Evolutionary conservation across 2,113 vertebrate species (phyloP).

Genomic region (Neogale vison): DNA sequence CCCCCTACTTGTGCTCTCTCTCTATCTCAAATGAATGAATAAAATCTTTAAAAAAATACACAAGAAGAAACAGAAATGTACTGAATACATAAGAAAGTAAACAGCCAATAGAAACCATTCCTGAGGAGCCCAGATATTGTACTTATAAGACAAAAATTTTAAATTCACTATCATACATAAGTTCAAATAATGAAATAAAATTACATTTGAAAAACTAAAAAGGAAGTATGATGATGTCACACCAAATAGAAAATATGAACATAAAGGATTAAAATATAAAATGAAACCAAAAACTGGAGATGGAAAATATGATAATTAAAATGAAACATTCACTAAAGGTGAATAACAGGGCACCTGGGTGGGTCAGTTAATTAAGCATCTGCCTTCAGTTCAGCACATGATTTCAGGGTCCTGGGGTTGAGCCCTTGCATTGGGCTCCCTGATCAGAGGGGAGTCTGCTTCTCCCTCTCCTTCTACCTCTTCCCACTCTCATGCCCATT

Average conservation of each 20-base stretch:
- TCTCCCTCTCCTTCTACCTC: not conserved
- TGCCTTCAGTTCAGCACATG: not conserved
- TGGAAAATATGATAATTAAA: not conserved
- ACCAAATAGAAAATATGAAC: not conserved
- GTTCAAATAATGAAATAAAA: conserved; percentile 6
- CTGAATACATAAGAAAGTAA: not conserved
- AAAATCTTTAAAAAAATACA: not conserved
- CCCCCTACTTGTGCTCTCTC: no score
- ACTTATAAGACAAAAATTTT: not conserved
- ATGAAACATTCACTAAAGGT: not conserved
- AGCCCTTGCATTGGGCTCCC: not conserved
- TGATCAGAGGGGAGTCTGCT: not conserved
- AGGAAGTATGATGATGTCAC: not conserved
- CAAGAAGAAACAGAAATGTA: not conserved
- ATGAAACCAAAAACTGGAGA: not conserved
- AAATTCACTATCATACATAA: not conserved
- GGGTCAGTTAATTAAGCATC: not conserved
- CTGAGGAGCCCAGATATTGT: not conserved
- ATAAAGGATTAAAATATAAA: not conserved
- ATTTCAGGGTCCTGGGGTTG: not conserved
- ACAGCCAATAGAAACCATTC: not conserved
- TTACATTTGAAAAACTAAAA: not conserved
- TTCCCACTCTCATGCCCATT: not conserved
- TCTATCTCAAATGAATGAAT: no score
- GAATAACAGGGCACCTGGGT: not conserved